Conservation (phyloP, 2,113 vertebrate species). For the Elephas maximus region DNA sequence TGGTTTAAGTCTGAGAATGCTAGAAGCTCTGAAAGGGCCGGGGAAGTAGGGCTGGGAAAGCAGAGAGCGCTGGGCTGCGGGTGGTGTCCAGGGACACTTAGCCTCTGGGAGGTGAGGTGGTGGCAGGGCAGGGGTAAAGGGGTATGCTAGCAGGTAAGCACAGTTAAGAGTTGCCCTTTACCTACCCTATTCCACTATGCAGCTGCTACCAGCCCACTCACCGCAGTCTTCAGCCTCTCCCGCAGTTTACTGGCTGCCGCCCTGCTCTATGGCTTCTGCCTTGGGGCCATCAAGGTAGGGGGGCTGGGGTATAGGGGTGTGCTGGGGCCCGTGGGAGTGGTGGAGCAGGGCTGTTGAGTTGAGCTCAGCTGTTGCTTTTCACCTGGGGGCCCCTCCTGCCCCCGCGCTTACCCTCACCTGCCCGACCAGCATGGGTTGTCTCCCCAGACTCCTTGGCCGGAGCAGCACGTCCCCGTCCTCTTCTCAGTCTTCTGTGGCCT, state of each 20-base stretch:
- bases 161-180: neutral
- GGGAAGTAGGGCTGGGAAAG: neutral
- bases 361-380: slow-evolving; percentile 48
- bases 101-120: neutral
- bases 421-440: slow-evolving; percentile 24
- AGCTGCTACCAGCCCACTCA: slow-evolving; percentile 95
- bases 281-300: slow-evolving; percentile 93
- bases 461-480: slow-evolving; percentile 95
- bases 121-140: rapidly evolving
- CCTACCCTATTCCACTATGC: neutral
- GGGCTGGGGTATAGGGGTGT: neutral
- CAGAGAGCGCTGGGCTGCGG: neutral
- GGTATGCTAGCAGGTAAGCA: rapidly evolving
- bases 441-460: slow-evolving; percentile 92
- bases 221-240: slow-evolving; percentile 93
- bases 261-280: slow-evolving; percentile 95
- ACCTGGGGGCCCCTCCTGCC: neutral
- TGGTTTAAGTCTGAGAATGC: neutral
- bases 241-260: slow-evolving; percentile 93
- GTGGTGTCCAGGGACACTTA: neutral
- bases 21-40: neutral
- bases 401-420: neutral
- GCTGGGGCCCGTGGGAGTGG: neutral
- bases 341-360: neutral
- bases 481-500: slow-evolving; percentile 96